Base-by-base conservation (phyloP, 92 coral and sea anemone genomes). In the Pocillopora meandrina region DNA sequence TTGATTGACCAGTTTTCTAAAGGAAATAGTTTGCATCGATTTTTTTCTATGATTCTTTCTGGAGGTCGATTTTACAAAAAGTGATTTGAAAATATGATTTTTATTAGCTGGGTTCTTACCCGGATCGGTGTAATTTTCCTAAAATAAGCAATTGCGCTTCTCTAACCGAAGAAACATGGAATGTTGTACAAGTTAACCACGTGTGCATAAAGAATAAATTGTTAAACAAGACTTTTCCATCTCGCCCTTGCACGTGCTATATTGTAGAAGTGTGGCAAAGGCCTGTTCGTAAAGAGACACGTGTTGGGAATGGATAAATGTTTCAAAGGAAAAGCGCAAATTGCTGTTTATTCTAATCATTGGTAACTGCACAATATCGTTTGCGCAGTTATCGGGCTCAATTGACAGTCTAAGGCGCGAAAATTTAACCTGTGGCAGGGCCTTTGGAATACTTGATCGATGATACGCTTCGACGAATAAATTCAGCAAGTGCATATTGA, bases 291-390 rank as follows among this genome's bases (percentile, higher is more conserved):
- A 64, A 26, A 13, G 49, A 10, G 64, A 74, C 86, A 83, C 80
- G 86, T 83, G 86, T 74, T 57, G 31, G 9, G 60, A 60, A 10
- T 18, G 80, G 65, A 73, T 33, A 11, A 20, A 59, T 17, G 10
- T 23, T 61, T 70, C 67, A 35, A 71, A 73, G 67, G 73, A 64
- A 72, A 74, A 63, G 74, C 56, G 65, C 74, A 61, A 72, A 62
- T 18, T 16, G 55, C 1, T 64, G 63, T 73, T 83, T 62, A 74
- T 15, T 61, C 15, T 16, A 31, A 26, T 61, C 26, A 61, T 47
- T 47, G 61, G 80, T 63, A 83, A 73, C 72, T 83, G 86, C 34
- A 64, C 86, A 73, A 63, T 65, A 47, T 61, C 61, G 20, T 61
- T 70, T 21, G 15, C n/a, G 7, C 55, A 52, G 21, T 82, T 69